phyloP scores from a whole-genome alignment of 23 tunicate genomes.

The Corella eumyota region DNA sequence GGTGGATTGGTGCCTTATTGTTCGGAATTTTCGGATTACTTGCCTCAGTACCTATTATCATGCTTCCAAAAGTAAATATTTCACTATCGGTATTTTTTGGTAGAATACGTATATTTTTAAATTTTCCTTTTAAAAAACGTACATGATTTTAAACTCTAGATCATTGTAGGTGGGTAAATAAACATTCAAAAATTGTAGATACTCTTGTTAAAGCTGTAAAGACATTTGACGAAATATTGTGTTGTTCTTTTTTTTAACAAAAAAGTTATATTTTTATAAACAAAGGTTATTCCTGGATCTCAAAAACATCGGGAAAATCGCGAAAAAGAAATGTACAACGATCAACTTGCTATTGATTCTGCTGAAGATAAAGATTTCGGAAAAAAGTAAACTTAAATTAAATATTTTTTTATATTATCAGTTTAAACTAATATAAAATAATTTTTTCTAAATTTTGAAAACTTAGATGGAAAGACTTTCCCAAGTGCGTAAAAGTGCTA shows the following conservation, averaged over 20 bases:
- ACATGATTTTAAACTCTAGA: too few species aligned
- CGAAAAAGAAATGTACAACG: constrained; percentile 17
- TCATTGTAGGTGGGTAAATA: too few species aligned
- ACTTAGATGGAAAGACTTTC: constrained; percentile 54
- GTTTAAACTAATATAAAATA: neutral
- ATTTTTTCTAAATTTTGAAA: too few species aligned
- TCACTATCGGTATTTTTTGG: too few species aligned
- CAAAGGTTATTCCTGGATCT: constrained; percentile 1
- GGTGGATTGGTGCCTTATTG: constrained; percentile 68
- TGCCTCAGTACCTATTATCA: constrained; percentile 29
- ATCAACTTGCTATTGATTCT: constrained; percentile 2
- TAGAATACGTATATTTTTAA: too few species aligned
- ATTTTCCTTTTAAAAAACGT: too few species aligned
- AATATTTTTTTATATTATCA: neutral
- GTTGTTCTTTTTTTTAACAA: too few species aligned
- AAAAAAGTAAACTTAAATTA: constrained; percentile 14
- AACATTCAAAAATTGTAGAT: too few species aligned
- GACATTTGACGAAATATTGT: too few species aligned
- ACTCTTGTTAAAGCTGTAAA: too few species aligned
- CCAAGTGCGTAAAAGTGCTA: constrained; percentile 25
- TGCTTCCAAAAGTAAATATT: constrained; percentile 71
- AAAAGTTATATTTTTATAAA: too few species aligned
- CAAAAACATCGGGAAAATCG: constrained; percentile 11
- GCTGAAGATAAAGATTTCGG: constrained; percentile 21
- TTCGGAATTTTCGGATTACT: constrained; percentile 20